Conservation (phyloP, 92 coral and sea anemone species). For the Zoanthus solanderi region DNA sequence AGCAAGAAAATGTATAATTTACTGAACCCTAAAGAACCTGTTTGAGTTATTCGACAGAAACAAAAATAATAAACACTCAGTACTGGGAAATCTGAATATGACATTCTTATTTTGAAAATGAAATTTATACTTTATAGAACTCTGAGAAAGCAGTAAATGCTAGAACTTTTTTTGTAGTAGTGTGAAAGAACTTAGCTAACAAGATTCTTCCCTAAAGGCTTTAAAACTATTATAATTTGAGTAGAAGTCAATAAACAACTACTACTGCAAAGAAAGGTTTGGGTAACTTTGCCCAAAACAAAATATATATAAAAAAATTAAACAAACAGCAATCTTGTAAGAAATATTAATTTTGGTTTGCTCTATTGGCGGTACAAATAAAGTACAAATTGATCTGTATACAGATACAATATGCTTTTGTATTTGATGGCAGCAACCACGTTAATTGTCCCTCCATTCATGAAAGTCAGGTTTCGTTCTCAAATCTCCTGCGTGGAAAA, state of each 20-base stretch:
- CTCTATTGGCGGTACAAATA: slow-evolving; percentile 41
- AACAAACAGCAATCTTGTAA: not conserved
- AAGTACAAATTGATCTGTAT: slow-evolving; percentile 13
- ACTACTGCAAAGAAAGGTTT: slow-evolving; percentile 1
- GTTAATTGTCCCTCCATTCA: slow-evolving; percentile 47
- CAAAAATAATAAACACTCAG: not conserved
- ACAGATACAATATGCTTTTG: slow-evolving; percentile 39
- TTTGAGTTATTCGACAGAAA: slow-evolving; percentile 37
- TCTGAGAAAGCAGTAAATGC: slow-evolving; percentile 9
- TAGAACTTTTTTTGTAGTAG: not conserved
- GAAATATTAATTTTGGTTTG: slow-evolving; percentile 18
- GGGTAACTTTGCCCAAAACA: slow-evolving; percentile 7
- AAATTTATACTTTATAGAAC: not conserved
- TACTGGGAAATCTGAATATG: not conserved
- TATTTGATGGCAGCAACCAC: slow-evolving; percentile 32
- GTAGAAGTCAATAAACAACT: not conserved
- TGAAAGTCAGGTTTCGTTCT: slow-evolving; percentile 51
- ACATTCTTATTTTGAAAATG: slow-evolving; percentile 10
- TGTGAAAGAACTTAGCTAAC: not conserved
- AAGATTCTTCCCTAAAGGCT: not conserved
- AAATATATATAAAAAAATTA: slow-evolving; percentile 16
- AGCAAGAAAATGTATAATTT: not conserved
- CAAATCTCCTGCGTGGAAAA: slow-evolving; percentile 48
- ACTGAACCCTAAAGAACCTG: not conserved
- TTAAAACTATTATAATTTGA: not conserved